Conservation (phyloP, 1,140 invertebrate species). For the Calycopis cecrops region DNA sequence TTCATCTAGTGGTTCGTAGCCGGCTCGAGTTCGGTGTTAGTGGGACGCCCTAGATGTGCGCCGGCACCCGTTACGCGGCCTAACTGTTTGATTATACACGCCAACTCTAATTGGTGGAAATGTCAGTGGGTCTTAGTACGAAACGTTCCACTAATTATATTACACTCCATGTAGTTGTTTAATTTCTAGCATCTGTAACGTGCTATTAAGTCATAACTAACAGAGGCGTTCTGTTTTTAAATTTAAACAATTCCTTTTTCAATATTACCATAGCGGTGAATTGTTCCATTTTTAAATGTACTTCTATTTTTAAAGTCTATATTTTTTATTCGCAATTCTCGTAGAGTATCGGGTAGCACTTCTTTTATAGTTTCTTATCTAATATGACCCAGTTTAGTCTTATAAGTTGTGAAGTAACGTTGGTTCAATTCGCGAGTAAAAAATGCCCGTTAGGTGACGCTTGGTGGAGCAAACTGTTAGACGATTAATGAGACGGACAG, state of each 20-base stretch:
- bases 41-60: conserved; percentile 56
- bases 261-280: too few relatives aligned
- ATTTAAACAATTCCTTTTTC: too few relatives aligned
- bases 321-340: background rate
- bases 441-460: conserved; percentile 33
- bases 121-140: conserved; percentile 31
- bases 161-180: too few relatives aligned
- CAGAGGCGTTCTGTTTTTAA: too few relatives aligned
- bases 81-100: conserved; percentile 58
- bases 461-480: conserved; percentile 34
- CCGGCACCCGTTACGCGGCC: conserved; percentile 45
- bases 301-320: too few relatives aligned
- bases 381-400: conserved; percentile 6
- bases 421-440: conserved; percentile 30
- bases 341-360: background rate
- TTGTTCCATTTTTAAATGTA: too few relatives aligned
- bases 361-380: conserved; percentile 10
- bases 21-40: conserved; percentile 46
- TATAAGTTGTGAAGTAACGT: conserved; percentile 22
- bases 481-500: conserved; percentile 27
- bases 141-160: background rate
- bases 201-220: too few relatives aligned
- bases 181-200: too few relatives aligned
- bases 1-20: conserved; percentile 19
- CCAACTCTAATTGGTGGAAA: conserved; percentile 45